Evolutionary conservation across 2,888 invertebrate species (phyloP).

Genomic region (Macroteleia sp.): DNA sequence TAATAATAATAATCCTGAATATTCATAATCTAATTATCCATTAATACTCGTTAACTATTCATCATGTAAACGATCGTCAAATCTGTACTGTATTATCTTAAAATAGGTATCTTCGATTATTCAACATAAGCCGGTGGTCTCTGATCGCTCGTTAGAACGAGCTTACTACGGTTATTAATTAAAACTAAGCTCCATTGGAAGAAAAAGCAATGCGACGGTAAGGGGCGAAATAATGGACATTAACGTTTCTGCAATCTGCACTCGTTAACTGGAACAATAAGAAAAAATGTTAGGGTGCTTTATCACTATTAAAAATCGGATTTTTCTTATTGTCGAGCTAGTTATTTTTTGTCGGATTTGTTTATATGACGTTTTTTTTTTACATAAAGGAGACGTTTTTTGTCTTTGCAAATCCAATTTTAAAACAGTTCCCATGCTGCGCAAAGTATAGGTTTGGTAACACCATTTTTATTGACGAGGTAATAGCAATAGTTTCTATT

Average conservation of each 20-base stretch:
- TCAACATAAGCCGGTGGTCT: conserved; percentile 66
- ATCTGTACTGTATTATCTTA: conserved; percentile 47
- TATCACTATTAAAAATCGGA: conserved; percentile 29
- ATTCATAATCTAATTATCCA: conserved; percentile 27
- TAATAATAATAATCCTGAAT: too few species aligned
- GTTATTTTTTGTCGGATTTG: neutral
- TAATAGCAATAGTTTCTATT: conserved; percentile 39
- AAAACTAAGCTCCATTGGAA: conserved; percentile 66
- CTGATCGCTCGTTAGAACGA: conserved; percentile 66
- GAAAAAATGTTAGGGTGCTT: conserved; percentile 28
- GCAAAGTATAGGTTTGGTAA: too few species aligned
- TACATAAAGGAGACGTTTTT: too few species aligned
- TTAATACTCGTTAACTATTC: conserved; percentile 42
- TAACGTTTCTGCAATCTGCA: conserved; percentile 57
- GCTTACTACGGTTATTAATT: conserved; percentile 68
- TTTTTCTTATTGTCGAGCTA: conserved; percentile 13
- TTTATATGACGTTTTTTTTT: too few species aligned
- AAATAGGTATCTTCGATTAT: conserved; percentile 61
- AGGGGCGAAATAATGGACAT: conserved; percentile 58
- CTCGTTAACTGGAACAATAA: conserved; percentile 45
- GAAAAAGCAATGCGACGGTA: conserved; percentile 51
- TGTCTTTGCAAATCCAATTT: too few species aligned
- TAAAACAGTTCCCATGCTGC: too few species aligned
- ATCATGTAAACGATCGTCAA: conserved; percentile 52
- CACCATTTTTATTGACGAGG: conserved; percentile 1